These are phyloP conservation scores for Blastomussa wellsi DNA, from an alignment of 92 coral and sea anemone species.

Conservation along the genomic window DNA sequence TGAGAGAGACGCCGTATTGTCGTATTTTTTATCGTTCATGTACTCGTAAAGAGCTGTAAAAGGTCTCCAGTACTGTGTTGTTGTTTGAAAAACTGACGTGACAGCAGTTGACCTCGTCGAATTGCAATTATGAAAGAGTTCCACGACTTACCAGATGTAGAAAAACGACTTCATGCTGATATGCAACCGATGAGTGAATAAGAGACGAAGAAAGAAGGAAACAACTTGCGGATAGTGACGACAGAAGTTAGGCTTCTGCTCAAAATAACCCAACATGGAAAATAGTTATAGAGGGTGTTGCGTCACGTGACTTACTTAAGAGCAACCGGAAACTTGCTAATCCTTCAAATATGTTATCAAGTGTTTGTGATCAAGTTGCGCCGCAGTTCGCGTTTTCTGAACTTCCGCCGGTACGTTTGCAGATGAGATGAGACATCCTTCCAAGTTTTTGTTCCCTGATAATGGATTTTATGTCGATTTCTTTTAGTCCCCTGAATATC, in stretches of 20 bases:
- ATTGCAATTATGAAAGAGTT: neutral
- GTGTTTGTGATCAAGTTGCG: neutral
- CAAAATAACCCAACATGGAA: neutral
- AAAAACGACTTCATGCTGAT: neutral
- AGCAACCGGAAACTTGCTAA: neutral
- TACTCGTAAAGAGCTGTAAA: too few species aligned
- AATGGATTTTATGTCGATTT: neutral
- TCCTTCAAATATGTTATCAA: neutral
- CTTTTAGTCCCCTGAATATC: neutral
- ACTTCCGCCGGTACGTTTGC: too few species aligned
- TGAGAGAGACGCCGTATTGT: too few species aligned
- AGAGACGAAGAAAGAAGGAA: neutral
- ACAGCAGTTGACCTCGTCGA: neutral
- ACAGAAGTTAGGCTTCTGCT: neutral
- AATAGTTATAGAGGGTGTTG: neutral
- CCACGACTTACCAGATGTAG: neutral
- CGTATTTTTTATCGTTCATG: too few species aligned
- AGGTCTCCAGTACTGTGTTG: neutral
- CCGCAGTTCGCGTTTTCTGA: neutral
- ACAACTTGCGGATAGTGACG: neutral
- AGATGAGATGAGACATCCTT: neutral
- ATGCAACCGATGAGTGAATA: neutral
- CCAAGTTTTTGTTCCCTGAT: neutral
- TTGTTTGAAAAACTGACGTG: too few species aligned
- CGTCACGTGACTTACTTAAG: neutral